phyloP scores from a whole-genome alignment of 2,113 vertebrate species.

The Lamprologus tigripictilis region DNA sequence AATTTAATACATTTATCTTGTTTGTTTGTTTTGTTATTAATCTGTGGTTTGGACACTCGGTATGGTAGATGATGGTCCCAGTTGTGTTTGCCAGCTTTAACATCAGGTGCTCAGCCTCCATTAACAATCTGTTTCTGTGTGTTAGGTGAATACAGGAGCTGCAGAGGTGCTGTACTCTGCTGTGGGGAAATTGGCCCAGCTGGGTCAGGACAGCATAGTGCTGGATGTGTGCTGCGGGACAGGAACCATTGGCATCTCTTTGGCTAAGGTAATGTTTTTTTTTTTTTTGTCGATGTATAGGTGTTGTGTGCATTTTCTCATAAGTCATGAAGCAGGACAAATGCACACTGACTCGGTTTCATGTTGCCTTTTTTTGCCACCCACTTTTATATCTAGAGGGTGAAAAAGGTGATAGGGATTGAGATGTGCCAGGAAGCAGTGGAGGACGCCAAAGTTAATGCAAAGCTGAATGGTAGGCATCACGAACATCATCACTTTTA shows the following conservation, averaged over 20 bases:
- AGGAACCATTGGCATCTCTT: constrained; percentile 92
- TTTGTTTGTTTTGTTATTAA: not conserved
- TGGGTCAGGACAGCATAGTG: constrained; percentile 79
- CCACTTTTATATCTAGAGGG: constrained; percentile 68
- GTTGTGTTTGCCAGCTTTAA: not conserved
- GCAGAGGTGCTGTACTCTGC: constrained; percentile 87
- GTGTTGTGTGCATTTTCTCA: not conserved
- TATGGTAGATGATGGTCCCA: not conserved
- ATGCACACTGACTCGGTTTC: not conserved
- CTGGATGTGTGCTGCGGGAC: constrained; percentile 94
- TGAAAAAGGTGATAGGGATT: constrained; percentile 91
- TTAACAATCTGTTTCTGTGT: not conserved
- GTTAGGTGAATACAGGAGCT: constrained; percentile 86
- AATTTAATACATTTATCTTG: not conserved
- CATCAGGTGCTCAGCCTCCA: not conserved
- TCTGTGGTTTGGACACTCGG: not conserved
- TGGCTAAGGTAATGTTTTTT: constrained; percentile 81
- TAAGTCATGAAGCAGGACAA: not conserved
- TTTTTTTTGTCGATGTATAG: not conserved
- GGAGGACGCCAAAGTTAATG: constrained; percentile 86
- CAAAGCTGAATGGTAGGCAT: constrained; percentile 79
- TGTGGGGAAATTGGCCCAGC: constrained; percentile 86
- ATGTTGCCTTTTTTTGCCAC: not conserved
- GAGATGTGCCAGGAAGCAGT: constrained; percentile 92
- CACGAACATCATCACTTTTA: not conserved